Conservation (phyloP, 1,140 invertebrate species). For the Mesaphorura yosii region DNA sequence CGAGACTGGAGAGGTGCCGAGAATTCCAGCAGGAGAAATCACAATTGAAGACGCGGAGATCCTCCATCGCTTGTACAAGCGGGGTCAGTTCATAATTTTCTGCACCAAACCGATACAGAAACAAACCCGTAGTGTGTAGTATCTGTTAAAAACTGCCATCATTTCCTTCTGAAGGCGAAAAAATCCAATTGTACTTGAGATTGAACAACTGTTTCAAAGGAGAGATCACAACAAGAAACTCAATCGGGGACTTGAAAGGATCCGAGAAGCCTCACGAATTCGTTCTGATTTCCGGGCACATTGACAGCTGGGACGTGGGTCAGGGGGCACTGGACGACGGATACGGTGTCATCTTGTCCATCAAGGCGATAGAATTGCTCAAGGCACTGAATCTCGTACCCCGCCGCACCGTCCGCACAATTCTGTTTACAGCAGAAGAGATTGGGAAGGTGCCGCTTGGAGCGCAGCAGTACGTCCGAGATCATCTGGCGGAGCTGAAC, state of each 20-base stretch:
- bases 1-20: constrained; percentile 28
- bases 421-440: constrained; percentile 46
- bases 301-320: constrained; percentile 49
- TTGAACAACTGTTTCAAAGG: constrained; percentile 36
- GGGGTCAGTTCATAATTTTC: no score
- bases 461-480: constrained; percentile 35
- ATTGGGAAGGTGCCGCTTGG: constrained; percentile 34
- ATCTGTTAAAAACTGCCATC: no score
- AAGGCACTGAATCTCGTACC: constrained; percentile 38
- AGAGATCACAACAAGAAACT: constrained; percentile 37
- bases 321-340: constrained; percentile 47
- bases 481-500: constrained; percentile 34
- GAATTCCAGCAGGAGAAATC: constrained; percentile 43
- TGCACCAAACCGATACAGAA: no score
- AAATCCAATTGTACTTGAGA: constrained; percentile 32
- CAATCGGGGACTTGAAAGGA: constrained; percentile 40
- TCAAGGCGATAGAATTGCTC: constrained; percentile 39
- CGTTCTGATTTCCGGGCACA: constrained; percentile 44
- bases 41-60: constrained; percentile 46
- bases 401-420: constrained; percentile 39
- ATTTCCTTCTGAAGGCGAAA: no score
- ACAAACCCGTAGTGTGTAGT: no score
- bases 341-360: constrained; percentile 41
- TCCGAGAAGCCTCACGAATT: constrained; percentile 37
- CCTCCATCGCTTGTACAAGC: constrained; percentile 38